phyloP scores from a whole-genome alignment of 1,140 invertebrate genomes.

The Cyphomyrmex costatus region DNA sequence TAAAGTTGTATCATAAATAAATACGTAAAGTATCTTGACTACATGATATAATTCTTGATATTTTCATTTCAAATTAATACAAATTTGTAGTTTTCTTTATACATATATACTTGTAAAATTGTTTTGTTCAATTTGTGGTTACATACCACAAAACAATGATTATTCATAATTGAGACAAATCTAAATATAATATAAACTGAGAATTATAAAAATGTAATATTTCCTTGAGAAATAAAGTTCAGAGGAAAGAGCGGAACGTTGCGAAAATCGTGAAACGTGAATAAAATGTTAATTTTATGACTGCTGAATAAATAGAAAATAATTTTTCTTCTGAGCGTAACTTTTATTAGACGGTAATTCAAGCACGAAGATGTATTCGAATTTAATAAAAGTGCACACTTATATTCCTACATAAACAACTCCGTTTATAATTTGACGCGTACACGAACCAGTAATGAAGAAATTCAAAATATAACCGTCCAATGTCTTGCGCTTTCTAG shows the following conservation, averaged over 20 bases:
- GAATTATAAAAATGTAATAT: background rate
- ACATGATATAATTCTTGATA: background rate
- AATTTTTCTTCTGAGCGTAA: slow-evolving; percentile 14
- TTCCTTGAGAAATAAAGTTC: background rate
- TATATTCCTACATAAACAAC: slow-evolving; percentile 13
- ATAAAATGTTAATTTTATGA: slow-evolving; percentile 30
- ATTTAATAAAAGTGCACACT: slow-evolving; percentile 25
- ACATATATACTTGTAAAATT: background rate
- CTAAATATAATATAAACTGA: background rate
- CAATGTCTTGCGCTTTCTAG: slow-evolving; percentile 72
- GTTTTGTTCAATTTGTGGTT: background rate
- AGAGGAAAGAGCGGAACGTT: background rate
- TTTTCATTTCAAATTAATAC: background rate
- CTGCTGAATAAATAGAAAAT: slow-evolving; percentile 16
- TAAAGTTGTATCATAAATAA: background rate
- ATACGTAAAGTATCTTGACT: background rate
- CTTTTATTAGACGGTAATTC: slow-evolving; percentile 14
- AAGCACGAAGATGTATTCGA: background rate
- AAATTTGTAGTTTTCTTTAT: background rate
- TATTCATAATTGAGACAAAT: background rate
- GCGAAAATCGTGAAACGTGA: slow-evolving; percentile 11
- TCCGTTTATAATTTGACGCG: slow-evolving; percentile 16
- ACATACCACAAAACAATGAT: background rate
- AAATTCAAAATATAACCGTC: slow-evolving; percentile 71
- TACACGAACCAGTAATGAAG: slow-evolving; percentile 77